Evolutionary conservation across 2,888 invertebrate genomes (phyloP).

Genomic region (Lymantria dispar): DNA sequence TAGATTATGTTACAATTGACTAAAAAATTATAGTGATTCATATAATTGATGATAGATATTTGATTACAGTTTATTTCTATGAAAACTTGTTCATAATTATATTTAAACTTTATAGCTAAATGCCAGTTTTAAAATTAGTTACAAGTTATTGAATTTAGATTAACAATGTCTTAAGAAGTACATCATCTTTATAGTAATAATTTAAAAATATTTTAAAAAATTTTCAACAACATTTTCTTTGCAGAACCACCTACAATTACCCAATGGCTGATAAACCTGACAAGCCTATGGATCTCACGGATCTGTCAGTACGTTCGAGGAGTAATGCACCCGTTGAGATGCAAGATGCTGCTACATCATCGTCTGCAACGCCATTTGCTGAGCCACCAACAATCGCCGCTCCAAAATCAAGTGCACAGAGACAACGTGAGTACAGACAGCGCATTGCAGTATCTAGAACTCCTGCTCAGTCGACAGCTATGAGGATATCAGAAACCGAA

Average conservation of each 20-base stretch:
- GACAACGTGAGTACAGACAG: background rate
- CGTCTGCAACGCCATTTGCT: slow-evolving; percentile 18
- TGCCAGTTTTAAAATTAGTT: background rate
- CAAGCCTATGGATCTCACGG: background rate
- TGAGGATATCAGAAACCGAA: background rate
- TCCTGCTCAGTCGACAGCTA: background rate
- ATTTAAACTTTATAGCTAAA: no score
- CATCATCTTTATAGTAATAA: background rate
- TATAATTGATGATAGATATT: no score
- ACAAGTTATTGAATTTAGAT: background rate
- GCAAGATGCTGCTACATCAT: slow-evolving; percentile 16
- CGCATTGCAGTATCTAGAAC: background rate
- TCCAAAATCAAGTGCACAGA: background rate
- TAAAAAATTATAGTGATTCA: no score
- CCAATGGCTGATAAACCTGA: background rate
- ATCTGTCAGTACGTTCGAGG: slow-evolving; percentile 12
- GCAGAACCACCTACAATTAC: background rate
- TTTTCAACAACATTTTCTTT: background rate
- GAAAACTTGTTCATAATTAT: no score
- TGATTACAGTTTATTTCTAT: no score
- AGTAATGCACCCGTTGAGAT: slow-evolving; percentile 12
- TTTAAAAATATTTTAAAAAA: no score
- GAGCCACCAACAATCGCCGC: background rate
- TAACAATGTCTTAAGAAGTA: background rate
- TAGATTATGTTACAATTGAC: no score